phyloP scores from a whole-genome alignment of 2,888 invertebrate species.

The Drosophila basisetae region DNA sequence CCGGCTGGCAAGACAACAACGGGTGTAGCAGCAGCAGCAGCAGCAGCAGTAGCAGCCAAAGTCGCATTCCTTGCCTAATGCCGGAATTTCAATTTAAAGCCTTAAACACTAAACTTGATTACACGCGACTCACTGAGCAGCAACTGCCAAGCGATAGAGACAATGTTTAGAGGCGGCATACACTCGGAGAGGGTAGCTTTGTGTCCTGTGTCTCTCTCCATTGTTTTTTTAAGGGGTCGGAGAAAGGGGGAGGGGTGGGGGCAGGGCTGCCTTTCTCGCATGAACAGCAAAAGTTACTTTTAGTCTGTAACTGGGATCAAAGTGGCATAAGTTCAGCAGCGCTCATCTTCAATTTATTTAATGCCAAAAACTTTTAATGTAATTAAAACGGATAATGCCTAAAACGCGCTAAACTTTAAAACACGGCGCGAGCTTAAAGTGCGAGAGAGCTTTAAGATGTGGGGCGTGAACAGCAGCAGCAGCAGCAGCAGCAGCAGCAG shows the following conservation, averaged over 20 bases:
- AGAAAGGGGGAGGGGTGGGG: background rate
- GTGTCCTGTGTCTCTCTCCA: conserved; percentile 41
- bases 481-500: background rate
- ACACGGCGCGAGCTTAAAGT: conserved; percentile 32
- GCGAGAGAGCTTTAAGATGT: conserved; percentile 53
- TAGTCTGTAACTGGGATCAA: conserved; percentile 66
- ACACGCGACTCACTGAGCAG: conserved; percentile 71
- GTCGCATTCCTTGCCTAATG: conserved; percentile 78
- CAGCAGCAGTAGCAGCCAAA: conserved; percentile 2
- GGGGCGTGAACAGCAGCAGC: background rate
- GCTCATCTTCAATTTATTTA: conserved; percentile 73
- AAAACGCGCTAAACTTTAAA: conserved; percentile 65
- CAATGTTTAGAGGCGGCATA: background rate
- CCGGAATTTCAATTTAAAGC: conserved; percentile 83
- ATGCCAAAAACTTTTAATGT: conserved; percentile 77
- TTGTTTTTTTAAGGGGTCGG: conserved; percentile 33
- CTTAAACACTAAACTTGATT: conserved; percentile 82
- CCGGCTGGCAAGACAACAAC: conserved; percentile 18
- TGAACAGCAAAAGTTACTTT: conserved; percentile 73
- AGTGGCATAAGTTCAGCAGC: conserved; percentile 73
- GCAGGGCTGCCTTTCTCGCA: conserved; percentile 49
- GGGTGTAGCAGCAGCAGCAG: background rate
- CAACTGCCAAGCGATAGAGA: conserved; percentile 28
- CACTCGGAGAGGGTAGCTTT: conserved; percentile 10
- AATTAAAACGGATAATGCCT: conserved; percentile 75